Percentiles rank a stretch among this genome's conserved stretches.
Evolutionary conservation across 2,113 vertebrate genomes (phyloP).

Genomic region (Sorex araneus): DNA sequence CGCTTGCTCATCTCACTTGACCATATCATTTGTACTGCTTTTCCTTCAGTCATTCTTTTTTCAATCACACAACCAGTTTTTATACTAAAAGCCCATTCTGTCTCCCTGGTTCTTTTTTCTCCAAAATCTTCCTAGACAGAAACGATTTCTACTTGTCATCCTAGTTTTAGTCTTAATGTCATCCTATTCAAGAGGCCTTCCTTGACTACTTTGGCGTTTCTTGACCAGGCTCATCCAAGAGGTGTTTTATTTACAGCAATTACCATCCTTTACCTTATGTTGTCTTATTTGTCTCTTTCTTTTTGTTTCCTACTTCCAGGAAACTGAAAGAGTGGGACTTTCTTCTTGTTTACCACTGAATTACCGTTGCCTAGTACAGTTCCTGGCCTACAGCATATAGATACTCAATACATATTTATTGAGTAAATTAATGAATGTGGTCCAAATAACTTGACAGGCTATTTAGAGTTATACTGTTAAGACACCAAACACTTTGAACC

Average conservation of each 20-base stretch:
- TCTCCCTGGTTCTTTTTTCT: not conserved
- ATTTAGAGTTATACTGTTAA: not conserved
- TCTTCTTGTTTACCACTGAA: not conserved
- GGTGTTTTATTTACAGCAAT: not conserved
- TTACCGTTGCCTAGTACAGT: not conserved
- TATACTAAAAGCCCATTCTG: not conserved
- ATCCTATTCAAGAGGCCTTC: not conserved
- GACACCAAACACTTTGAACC: not conserved
- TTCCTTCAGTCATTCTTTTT: not conserved
- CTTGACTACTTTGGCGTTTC: no score
- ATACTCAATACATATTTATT: not conserved
- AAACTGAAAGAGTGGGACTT: not conserved
- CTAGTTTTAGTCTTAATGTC: not conserved
- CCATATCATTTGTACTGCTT: not conserved
- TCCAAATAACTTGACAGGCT: not conserved
- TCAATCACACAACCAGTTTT: not conserved
- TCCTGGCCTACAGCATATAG: not conserved
- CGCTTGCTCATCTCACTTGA: not conserved
- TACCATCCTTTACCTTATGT: not conserved
- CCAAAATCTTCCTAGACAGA: not conserved
- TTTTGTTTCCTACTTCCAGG: not conserved
- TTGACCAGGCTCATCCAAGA: not conserved
- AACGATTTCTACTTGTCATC: no score
- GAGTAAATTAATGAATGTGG: not conserved
- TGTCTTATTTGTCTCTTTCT: not conserved